Evolutionary conservation across 2,797 vertebrate genomes (phyloP), one percentile per base, ranked within the genome.

Genomic region (Enteromius viviparus): DNA sequence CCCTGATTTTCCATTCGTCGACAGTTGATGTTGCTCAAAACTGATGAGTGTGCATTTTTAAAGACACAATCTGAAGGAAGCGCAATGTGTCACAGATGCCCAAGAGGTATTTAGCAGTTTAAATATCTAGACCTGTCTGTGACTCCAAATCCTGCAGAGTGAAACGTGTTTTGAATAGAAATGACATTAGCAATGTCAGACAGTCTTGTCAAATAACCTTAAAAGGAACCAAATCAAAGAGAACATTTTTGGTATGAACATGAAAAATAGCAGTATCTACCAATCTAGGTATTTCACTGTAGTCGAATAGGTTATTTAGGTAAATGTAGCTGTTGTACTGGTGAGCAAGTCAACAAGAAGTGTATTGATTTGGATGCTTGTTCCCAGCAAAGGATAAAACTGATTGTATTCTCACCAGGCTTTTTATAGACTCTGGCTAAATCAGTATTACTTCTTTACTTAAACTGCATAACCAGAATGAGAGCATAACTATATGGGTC

Each of bases 241-340:
- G 71, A n/a, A 49, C n/a, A 34, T 11, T 11, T 76, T 74, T 74
- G 12, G 51, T 23, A n/a, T 76, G 74, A 37, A 76, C 23, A 55
- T 58, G 12, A 37, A 76, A 26, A 3, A 4, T 10, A 26, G 53
- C 14, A 40, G 42, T 23, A 37, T 26, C 55, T 17, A 26, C 3
- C 55, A 9, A 75, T 55, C 51, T 55, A 21, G 32, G 55, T 5
- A 23, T 75, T 75, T 55, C 1, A 9, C 10, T 21, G 6, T 32
- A 75, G n/a, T 32, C 1, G 2, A 34, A 8, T 1, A 2, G 10
- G 32, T 34, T 75, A 37, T 6, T 37, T 37, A 55, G 21, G 49
- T 34, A 11, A 74, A 55, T 53, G 11, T 37, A 55, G 11, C 29
- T 55, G 49, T n/a, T 75, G 32, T 37, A 75, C 49, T 74, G 19